phyloP scores from a whole-genome alignment of 2,797 vertebrate genomes.

The Neostethus bicornis region DNA sequence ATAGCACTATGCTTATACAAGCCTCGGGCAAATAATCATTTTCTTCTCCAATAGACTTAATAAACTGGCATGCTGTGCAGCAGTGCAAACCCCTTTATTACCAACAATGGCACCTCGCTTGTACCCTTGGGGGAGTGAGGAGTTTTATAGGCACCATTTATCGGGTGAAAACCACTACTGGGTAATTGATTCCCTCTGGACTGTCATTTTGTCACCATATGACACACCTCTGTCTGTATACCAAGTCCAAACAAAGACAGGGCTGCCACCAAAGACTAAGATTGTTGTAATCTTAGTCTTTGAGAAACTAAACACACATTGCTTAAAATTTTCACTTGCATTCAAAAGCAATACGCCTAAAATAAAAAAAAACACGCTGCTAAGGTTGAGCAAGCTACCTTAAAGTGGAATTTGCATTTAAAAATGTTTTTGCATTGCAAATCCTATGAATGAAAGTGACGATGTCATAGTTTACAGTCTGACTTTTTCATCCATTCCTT shows the following conservation, averaged over 20 bases:
- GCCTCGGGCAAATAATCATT: conserved; percentile 51
- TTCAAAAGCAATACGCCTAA: not conserved
- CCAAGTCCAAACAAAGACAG: conserved; percentile 50
- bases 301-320: not conserved
- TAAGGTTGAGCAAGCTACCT: not conserved
- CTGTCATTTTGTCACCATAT: conserved; percentile 71
- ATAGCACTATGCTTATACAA: conserved; percentile 16
- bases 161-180: conserved; percentile 50
- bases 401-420: not conserved
- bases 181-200: conserved; percentile 68
- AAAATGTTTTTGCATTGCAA: not conserved
- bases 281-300: not conserved
- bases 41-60: conserved; percentile 39
- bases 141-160: conserved; percentile 55
- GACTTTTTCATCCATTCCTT: no score
- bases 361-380: not conserved
- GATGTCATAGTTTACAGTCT: no score
- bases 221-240: conserved; percentile 64
- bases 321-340: no score
- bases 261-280: conserved; percentile 20
- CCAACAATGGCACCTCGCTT: conserved; percentile 58
- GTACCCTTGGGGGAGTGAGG: conserved; percentile 43
- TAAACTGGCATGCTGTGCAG: conserved; percentile 46
- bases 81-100: conserved; percentile 63
- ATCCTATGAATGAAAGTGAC: not conserved